Percentiles rank a stretch among this genome's conserved stretches.
These are phyloP conservation scores for Nephrotoma guestfalica DNA, from an alignment of 2,888 invertebrate genomes.

Conservation along the genomic window DNA sequence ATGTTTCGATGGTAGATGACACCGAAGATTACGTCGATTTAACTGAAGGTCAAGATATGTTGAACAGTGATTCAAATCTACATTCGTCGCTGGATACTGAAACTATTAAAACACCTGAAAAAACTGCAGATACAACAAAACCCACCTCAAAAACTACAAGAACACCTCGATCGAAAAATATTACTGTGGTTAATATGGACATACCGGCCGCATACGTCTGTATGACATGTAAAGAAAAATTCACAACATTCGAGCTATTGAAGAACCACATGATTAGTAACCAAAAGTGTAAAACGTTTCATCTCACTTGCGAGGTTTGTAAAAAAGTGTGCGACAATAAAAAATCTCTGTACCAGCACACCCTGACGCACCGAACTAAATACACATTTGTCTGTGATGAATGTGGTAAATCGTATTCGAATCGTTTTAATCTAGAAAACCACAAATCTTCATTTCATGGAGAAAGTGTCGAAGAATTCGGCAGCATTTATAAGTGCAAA, in stretches of 20 bases:
- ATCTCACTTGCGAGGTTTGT: conserved; percentile 7
- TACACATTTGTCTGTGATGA: conserved; percentile 7
- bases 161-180: not conserved
- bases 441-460: conserved; percentile 8
- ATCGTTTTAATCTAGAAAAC: conserved; percentile 9
- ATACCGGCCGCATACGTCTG: conserved; percentile 7
- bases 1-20: not conserved
- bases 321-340: conserved; percentile 5
- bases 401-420: conserved; percentile 9
- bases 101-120: not conserved
- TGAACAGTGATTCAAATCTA: not conserved
- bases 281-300: conserved; percentile 1
- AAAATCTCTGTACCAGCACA: conserved; percentile 8
- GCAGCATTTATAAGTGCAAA: conserved; percentile 8
- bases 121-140: not conserved
- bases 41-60: not conserved
- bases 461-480: conserved; percentile 6
- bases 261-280: conserved; percentile 7
- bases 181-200: conserved; percentile 7
- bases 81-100: not conserved
- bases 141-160: not conserved
- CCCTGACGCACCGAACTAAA: conserved; percentile 4
- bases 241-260: conserved; percentile 2
- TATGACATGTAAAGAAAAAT: conserved; percentile 8
- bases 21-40: not conserved